These are phyloP conservation scores for Bombus difficillimus DNA, from an alignment of 1,140 invertebrate species.

Conservation along the genomic window DNA sequence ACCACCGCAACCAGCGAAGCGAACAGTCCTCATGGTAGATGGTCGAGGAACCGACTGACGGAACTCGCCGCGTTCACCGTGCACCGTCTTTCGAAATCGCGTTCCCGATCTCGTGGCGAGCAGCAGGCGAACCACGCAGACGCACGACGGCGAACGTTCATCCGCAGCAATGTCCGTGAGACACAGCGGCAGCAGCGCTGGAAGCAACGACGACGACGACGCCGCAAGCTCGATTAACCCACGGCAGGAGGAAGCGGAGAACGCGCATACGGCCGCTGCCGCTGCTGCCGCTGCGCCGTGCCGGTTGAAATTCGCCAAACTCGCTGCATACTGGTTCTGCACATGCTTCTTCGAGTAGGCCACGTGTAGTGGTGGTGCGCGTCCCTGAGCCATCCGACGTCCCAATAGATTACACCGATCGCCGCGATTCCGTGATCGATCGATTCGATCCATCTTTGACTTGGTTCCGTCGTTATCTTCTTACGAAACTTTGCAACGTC, in stretches of 20 bases:
- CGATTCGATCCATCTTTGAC: neutral
- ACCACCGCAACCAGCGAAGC: neutral
- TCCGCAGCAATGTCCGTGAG: neutral
- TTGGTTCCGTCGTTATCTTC: neutral
- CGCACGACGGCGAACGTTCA: neutral
- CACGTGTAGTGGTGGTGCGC: constrained; percentile 35
- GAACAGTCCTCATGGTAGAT: neutral
- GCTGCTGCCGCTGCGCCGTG: neutral
- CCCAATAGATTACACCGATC: neutral
- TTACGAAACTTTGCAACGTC: neutral
- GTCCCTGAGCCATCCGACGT: neutral
- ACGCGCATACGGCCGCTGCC: constrained; percentile 35
- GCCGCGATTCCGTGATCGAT: neutral
- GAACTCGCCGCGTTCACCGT: neutral
- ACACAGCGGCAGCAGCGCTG: neutral
- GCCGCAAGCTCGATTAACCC: constrained; percentile 3
- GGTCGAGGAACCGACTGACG: neutral
- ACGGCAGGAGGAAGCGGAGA: neutral
- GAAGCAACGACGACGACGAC: neutral
- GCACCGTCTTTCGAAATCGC: neutral
- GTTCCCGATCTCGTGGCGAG: neutral
- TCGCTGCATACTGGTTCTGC: constrained; percentile 17
- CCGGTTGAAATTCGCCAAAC: constrained; percentile 37
- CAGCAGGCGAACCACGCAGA: neutral
- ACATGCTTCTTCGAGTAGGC: constrained; percentile 35